Percentiles rank a stretch among this genome's conserved stretches.
Evolutionary conservation across 2,888 invertebrate genomes (phyloP).

Genomic region (Torymus tubicola): DNA sequence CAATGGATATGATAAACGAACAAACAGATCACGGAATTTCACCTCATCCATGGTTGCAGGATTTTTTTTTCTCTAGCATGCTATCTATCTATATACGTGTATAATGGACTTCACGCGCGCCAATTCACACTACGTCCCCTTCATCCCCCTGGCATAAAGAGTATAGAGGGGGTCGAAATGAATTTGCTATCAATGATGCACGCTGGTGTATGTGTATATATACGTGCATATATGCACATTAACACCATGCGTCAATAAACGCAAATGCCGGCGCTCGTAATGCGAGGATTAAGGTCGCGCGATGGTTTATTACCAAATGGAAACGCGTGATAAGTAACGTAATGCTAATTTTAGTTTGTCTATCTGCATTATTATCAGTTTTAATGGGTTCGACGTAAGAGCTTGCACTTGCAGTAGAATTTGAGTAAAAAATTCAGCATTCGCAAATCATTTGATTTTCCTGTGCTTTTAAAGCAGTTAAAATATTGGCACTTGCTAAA

Average conservation of each 20-base stretch:
- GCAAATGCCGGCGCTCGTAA: slow-evolving; percentile 35
- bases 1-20: background rate
- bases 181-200: slow-evolving; percentile 41
- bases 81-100: background rate
- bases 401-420: no score
- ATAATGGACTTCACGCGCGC: background rate
- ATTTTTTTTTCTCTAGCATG: background rate
- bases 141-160: no score
- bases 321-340: slow-evolving; percentile 52
- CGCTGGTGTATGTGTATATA: no score
- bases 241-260: slow-evolving; percentile 26
- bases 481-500: no score
- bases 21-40: background rate
- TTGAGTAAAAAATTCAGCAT: no score
- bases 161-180: slow-evolving; percentile 4
- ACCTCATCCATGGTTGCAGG: background rate
- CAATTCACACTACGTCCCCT: no score
- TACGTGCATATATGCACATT: background rate
- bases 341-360: slow-evolving; percentile 26
- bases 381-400: background rate
- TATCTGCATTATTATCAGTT: slow-evolving; percentile 10
- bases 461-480: no score
- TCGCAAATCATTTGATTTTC: no score
- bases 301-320: slow-evolving; percentile 59
- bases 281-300: slow-evolving; percentile 35